These are phyloP conservation scores for Pterocles burchelli DNA, from an alignment of 2,113 vertebrate genomes.

Conservation along the genomic window DNA sequence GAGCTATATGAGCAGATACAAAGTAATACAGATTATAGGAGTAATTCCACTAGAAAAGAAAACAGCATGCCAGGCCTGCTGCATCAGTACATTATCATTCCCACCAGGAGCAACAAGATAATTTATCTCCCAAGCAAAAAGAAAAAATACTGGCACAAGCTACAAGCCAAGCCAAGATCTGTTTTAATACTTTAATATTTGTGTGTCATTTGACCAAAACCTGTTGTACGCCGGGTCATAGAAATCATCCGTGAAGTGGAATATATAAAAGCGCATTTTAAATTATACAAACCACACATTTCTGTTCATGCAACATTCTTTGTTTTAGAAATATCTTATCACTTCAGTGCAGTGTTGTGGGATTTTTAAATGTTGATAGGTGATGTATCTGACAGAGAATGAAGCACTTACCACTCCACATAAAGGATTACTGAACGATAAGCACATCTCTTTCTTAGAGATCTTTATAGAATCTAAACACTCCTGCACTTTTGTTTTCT, in stretches of 20 bases:
- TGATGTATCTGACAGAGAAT: constrained; percentile 20
- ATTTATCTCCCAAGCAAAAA: background rate
- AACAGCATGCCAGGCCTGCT: background rate
- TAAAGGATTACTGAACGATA: constrained; percentile 18
- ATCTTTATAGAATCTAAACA: background rate
- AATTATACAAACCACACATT: constrained; percentile 10
- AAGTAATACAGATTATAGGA: background rate
- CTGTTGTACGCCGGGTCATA: background rate
- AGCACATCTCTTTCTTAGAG: background rate
- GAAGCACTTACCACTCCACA: background rate
- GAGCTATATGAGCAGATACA: background rate
- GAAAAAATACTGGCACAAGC: background rate
- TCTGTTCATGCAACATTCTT: constrained; percentile 10
- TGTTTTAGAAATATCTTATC: constrained; percentile 36
- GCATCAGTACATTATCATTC: background rate
- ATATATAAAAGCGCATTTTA: constrained; percentile 12
- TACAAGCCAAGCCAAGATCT: background rate
- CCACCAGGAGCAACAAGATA: background rate
- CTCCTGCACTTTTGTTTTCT: background rate
- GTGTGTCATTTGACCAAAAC: background rate
- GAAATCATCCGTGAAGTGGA: constrained; percentile 22
- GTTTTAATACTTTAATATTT: background rate
- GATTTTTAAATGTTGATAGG: background rate
- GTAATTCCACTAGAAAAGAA: background rate
- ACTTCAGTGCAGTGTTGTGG: background rate